These are phyloP conservation scores for Listronotus oregonensis DNA, from an alignment of 1,140 invertebrate genomes.

Conservation along the genomic window DNA sequence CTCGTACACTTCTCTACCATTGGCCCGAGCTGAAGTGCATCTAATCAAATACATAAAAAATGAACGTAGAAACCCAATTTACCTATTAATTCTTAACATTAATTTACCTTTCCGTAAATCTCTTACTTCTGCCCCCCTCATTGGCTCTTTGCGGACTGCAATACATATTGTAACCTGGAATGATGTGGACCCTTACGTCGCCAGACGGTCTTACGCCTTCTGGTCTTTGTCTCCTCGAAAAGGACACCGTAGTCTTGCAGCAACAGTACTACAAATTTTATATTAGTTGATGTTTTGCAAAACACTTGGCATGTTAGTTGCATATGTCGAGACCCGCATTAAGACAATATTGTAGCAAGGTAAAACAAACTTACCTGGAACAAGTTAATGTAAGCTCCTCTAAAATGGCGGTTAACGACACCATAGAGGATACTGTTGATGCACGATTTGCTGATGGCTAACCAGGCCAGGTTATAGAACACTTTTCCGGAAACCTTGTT, in stretches of 20 bases:
- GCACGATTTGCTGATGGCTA: constrained; percentile 71
- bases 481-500: constrained; percentile 58
- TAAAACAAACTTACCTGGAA: constrained; percentile 56
- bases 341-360: too few species aligned
- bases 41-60: constrained; percentile 25
- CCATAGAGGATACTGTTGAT: constrained; percentile 72
- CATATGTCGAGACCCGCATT: too few species aligned
- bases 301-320: too few species aligned
- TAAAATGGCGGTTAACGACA: constrained; percentile 68
- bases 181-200: constrained; percentile 78
- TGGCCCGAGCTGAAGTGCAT: constrained; percentile 44
- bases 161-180: constrained; percentile 74
- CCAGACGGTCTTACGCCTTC: constrained; percentile 63
- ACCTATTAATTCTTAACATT: too few species aligned
- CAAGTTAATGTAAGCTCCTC: constrained; percentile 76
- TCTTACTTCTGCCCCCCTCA: constrained; percentile 46
- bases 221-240: constrained; percentile 67
- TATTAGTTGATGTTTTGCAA: too few species aligned
- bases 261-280: constrained; percentile 69
- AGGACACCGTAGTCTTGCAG: constrained; percentile 78
- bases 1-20: constrained; percentile 63
- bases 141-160: constrained; percentile 62
- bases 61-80: background rate
- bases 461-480: constrained; percentile 70
- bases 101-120: constrained; percentile 48